phyloP scores from a whole-genome alignment of 2,113 vertebrate genomes.

The Lanius ludovicianus region DNA sequence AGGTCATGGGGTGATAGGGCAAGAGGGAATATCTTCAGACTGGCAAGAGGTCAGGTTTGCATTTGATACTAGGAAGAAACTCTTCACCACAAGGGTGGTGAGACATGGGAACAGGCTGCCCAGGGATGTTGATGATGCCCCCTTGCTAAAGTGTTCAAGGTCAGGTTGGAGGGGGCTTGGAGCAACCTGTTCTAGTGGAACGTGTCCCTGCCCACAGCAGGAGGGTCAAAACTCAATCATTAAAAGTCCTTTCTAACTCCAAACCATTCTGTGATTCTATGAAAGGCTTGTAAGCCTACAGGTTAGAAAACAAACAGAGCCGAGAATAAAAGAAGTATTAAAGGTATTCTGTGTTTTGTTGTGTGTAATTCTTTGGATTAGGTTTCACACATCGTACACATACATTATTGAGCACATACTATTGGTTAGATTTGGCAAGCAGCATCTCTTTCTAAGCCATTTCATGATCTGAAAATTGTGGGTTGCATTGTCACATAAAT shows the following conservation, averaged over 20 bases:
- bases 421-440: background rate
- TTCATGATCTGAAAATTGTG: background rate
- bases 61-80: background rate
- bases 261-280: background rate
- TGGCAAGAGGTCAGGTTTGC: background rate
- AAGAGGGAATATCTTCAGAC: background rate
- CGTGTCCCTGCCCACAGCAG: background rate
- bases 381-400: fast-evolving
- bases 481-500: background rate
- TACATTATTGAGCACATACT: fast-evolving
- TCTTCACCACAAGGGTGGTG: background rate
- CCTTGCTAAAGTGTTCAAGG: background rate
- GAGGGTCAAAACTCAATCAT: fast-evolving
- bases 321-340: background rate
- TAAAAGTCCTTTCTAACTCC: background rate
- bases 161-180: background rate
- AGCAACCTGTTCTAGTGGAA: background rate
- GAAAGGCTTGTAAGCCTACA: fast-evolving
- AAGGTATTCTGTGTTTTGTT: background rate
- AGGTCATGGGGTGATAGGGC: background rate
- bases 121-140: background rate
- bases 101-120: background rate
- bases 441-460: background rate
- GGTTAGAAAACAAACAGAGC: background rate
- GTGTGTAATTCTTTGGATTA: background rate